Evolutionary conservation across 2,888 invertebrate species (phyloP), one percentile per base, ranked within the genome.

Genomic region (Ellobium chinense): DNA sequence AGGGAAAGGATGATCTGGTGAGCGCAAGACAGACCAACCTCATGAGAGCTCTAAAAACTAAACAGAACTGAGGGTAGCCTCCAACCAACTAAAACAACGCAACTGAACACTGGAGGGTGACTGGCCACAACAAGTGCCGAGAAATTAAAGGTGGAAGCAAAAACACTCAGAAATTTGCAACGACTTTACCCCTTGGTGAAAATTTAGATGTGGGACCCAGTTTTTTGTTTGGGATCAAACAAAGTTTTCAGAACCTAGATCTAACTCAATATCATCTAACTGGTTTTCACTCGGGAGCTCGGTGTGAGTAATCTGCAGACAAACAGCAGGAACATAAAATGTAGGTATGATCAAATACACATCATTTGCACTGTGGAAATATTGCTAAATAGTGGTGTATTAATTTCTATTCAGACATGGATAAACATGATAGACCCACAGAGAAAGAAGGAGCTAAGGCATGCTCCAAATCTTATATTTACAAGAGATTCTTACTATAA

Each of bases 241-340:
- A 70, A 70, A 70, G 34, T 78, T 69, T 78, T 78, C 78, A 54
- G 72, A 78, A 39, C 78, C 70, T 70, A 75, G 60, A 56, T 70
- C 70, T 70, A 76, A 54, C 39, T 78, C 78, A 70, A 62, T 70
- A 34, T 78, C 78, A 70, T 78, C 78, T 63, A 69, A 24, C n/a
- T 70, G 62, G 34, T 78, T 68, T 37, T 70, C 62, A 34, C 24
- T 37, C 31, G 56, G 70, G 14, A 31, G 29, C 70, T 78, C 78
- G 29, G 69, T 78, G 36, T 69, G 34, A 27, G 54, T 29, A 70
- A 78, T 78, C 78, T 78, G 78, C 62, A 78, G 63, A 75, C 65
- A 65, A 31, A 34, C 65, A 65, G 31, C 24, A 31, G 46, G n/a
- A 54, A 65, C 18, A 75, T n/a, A n/a, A n/a, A n/a, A n/a, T n/a